A percentile compares a stretch with the other conserved stretches of the same genome.
Conservation (phyloP, 2,797 vertebrate genomes). For the Rhynchonycteris naso region DNA sequence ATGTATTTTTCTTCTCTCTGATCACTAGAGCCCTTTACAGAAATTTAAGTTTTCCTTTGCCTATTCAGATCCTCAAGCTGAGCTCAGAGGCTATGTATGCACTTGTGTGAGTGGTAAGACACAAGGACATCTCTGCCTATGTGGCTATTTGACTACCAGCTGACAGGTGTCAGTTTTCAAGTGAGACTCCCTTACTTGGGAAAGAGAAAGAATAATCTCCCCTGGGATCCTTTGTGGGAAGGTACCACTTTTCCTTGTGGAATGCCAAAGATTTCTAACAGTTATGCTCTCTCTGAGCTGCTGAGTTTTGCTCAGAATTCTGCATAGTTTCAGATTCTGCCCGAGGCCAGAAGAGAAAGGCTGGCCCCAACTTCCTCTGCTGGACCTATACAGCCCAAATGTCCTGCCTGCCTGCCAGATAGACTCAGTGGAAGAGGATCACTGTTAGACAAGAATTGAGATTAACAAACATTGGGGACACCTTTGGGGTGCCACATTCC, state of each 20-base stretch:
- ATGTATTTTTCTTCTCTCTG: neutral
- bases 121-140: neutral
- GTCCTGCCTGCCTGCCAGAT: neutral
- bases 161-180: neutral
- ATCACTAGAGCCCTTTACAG: neutral
- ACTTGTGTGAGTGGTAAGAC: neutral
- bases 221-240: neutral
- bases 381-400: neutral
- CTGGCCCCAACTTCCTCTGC: neutral
- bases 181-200: neutral
- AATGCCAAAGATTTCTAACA: neutral
- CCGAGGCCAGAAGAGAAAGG: neutral
- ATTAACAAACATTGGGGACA: neutral
- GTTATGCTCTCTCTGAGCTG: neutral
- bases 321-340: neutral
- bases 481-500: neutral
- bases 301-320: neutral
- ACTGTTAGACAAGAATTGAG: neutral
- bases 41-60: neutral
- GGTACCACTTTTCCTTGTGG: neutral
- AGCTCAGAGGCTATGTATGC: neutral
- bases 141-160: neutral
- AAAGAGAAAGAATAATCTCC: neutral
- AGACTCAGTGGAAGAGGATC: neutral
- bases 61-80: neutral